These are phyloP conservation scores for Anguilla megastoma DNA, from an alignment of 2,797 vertebrate genomes.

Conservation along the genomic window DNA sequence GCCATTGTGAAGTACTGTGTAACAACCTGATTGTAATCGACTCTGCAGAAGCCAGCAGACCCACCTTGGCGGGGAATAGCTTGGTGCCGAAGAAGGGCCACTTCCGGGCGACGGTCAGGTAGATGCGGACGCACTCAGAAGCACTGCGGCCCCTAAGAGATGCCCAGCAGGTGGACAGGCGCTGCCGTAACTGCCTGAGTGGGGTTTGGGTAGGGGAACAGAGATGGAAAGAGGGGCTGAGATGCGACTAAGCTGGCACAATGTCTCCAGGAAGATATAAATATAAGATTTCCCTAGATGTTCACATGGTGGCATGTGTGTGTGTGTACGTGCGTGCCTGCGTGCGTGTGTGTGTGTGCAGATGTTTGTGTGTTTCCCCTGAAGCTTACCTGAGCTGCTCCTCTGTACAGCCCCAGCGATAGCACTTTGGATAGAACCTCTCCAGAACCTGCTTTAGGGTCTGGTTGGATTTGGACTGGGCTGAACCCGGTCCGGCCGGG, in stretches of 20 bases:
- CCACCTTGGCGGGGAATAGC: constrained; percentile 88
- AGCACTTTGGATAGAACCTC: constrained; percentile 92
- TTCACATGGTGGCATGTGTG: not conserved
- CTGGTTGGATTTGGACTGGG: constrained; percentile 85
- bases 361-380: not conserved
- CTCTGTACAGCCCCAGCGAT: constrained; percentile 80
- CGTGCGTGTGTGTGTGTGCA: not conserved
- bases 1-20: not conserved
- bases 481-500: constrained; percentile 71
- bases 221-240: not conserved
- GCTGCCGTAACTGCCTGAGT: constrained; percentile 85
- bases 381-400: constrained; percentile 84
- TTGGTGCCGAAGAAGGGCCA: constrained; percentile 95
- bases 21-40: not conserved
- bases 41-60: constrained; percentile 34
- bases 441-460: constrained; percentile 91
- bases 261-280: not conserved
- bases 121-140: constrained; percentile 90
- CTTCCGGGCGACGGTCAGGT: constrained; percentile 91
- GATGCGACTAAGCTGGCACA: not conserved
- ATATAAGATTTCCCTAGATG: not conserved
- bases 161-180: constrained; percentile 88
- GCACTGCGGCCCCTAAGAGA: constrained; percentile 86
- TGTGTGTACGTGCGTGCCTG: constrained; percentile 6
- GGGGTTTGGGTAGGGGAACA: not conserved